phyloP scores from a whole-genome alignment of 2,113 vertebrate genomes.

The Stegostoma tigrinum region DNA sequence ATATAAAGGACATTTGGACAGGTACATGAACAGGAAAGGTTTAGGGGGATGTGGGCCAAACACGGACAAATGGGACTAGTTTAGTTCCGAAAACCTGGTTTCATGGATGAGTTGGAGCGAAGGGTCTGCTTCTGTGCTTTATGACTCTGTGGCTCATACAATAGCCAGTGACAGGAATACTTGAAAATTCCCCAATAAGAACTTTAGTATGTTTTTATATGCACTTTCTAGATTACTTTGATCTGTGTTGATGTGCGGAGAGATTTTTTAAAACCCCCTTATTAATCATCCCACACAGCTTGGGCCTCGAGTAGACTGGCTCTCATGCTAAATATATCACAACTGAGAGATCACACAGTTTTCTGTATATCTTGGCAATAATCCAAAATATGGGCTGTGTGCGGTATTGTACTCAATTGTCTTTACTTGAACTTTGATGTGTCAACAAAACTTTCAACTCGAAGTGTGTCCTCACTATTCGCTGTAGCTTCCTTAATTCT shows the following conservation, averaged over 20 bases:
- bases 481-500: neutral
- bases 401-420: neutral
- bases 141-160: no score
- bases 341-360: conserved; percentile 5
- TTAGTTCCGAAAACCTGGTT: no score
- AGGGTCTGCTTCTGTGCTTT: no score
- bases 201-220: neutral
- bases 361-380: neutral
- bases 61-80: no score
- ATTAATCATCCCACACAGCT: neutral
- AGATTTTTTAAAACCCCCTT: neutral
- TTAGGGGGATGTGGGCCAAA: no score
- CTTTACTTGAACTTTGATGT: neutral
- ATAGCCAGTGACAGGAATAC: neutral
- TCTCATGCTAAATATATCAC: conserved; percentile 1
- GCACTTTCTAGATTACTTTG: neutral
- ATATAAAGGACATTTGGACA: no score
- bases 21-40: no score
- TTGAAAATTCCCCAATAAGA: no score
- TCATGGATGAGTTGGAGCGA: no score
- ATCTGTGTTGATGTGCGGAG: neutral
- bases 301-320: neutral
- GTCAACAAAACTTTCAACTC: neutral
- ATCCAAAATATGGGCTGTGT: neutral
- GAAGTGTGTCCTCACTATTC: neutral